Evolutionary conservation across 2,888 invertebrate species (phyloP), one percentile per base, ranked within the genome.

Genomic region (Geophilus truncorum): DNA sequence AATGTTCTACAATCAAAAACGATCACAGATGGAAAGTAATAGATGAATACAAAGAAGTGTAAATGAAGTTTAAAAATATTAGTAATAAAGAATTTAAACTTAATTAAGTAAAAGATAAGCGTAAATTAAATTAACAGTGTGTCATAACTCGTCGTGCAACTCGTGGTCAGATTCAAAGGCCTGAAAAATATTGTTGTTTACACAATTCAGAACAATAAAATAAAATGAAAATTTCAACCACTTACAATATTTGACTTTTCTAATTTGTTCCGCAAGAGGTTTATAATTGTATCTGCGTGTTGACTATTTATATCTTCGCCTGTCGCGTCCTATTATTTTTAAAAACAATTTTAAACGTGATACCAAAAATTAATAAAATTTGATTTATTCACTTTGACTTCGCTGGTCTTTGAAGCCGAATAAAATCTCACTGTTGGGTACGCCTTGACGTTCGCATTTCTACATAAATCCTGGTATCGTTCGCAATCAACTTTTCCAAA

Each of bases 401-500:
- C 7, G 7, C 32, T 32, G 21, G 1, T 30, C 4, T 25, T n/a
- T 1, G 75, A 34, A 10, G 57, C 80, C 28, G 40, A 34, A 76
- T 90, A 91, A 80, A 90, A 86, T 76, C 88, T 86, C 7, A 92
- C 87, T 5, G 91, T 89, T 0, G 92, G 92, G 85, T 91, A 92
- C 28, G 89, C 90, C 51, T 86, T 86, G 6, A 92, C 87, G 25
- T 88, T 87, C 32, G 89, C 89, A 82, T 87, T 86, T 36, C 88
- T 87, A 84, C 92, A 92, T 36, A 90, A 86, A 10, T 86, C 83
- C 4, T 87, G 87, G 83, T 90, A 87, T 7, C 85, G 85, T 83
- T 92, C 91, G 85, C 93, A 93, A 86, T 93, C 90, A 3, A 93
- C 87, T 86, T 91, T 92, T 1, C 90, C 92, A 81, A 90, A 88